Conservation (phyloP, 2,113 vertebrate genomes). For the Lasiurus cinereus region DNA sequence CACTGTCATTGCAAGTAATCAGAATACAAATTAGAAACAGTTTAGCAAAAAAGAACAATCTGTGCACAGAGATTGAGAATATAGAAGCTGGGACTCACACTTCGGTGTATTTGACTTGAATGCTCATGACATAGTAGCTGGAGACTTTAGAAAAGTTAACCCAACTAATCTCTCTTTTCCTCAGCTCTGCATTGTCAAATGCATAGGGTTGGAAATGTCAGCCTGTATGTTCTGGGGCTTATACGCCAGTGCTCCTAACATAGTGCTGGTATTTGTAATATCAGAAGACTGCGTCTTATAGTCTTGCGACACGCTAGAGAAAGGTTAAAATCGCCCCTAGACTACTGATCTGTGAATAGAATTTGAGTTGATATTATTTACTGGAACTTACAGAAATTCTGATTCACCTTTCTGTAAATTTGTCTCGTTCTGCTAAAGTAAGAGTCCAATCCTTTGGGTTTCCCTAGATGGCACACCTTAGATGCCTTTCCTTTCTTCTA, state of each 20-base stretch:
- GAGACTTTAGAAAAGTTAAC: not conserved
- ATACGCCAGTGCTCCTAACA: not conserved
- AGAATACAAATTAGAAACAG: conserved; percentile 5
- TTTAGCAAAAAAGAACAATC: not conserved
- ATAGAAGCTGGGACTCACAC: not conserved
- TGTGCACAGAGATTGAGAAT: not conserved
- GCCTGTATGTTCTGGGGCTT: not conserved
- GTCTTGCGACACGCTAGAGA: not conserved
- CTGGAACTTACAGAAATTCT: not conserved
- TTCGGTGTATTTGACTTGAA: not conserved
- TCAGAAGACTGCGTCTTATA: not conserved
- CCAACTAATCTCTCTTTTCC: not conserved
- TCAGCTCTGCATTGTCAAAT: not conserved
- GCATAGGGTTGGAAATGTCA: not conserved
- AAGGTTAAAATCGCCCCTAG: not conserved
- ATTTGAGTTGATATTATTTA: conserved; percentile 29
- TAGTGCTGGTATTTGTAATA: not conserved
- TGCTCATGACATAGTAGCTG: not conserved
- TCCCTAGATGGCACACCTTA: not conserved
- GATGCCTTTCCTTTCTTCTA: not conserved
- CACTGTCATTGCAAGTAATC: not conserved
- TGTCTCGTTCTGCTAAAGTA: not conserved
- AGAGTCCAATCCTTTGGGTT: not conserved
- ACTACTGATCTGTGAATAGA: not conserved
- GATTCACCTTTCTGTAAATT: not conserved